A percentile compares a stretch with the other conserved stretches of the same genome.
Conservation (phyloP, 2,113 vertebrate species). For the Strix aluco region DNA sequence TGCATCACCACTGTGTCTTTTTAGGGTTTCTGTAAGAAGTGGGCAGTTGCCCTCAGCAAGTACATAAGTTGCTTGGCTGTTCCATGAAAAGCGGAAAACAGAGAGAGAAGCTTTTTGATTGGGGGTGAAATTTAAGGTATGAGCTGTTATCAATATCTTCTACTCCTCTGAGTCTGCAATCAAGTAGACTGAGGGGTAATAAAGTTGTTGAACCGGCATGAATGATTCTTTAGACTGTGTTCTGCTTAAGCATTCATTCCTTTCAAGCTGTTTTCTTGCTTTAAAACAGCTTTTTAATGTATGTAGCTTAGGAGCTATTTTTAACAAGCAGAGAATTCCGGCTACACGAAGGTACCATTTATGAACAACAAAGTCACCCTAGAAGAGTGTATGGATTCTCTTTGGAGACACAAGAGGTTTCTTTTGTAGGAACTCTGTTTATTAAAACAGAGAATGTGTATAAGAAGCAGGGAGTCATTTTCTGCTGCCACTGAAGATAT, state of each 20-base stretch:
- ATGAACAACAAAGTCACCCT: background rate
- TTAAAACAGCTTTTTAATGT: background rate
- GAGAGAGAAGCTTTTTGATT: background rate
- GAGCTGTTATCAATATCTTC: background rate
- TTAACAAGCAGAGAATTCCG: background rate
- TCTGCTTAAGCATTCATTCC: background rate
- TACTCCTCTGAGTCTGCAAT: background rate
- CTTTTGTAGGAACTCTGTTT: background rate
- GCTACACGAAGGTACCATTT: background rate
- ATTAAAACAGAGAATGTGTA: background rate
- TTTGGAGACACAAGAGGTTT: background rate
- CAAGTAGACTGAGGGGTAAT: background rate
- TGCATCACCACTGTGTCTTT: background rate
- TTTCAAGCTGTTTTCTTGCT: background rate
- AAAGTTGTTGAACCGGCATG: background rate
- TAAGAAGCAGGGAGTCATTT: background rate
- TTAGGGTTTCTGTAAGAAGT: background rate
- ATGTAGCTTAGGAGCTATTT: background rate
- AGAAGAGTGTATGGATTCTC: background rate
- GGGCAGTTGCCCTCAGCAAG: background rate
- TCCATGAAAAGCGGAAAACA: background rate
- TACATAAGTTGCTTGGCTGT: background rate
- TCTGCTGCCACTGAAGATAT: background rate
- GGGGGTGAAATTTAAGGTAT: background rate
- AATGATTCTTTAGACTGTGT: background rate